phyloP scores from a whole-genome alignment of 2,113 vertebrate genomes.

The Passerina amoena region DNA sequence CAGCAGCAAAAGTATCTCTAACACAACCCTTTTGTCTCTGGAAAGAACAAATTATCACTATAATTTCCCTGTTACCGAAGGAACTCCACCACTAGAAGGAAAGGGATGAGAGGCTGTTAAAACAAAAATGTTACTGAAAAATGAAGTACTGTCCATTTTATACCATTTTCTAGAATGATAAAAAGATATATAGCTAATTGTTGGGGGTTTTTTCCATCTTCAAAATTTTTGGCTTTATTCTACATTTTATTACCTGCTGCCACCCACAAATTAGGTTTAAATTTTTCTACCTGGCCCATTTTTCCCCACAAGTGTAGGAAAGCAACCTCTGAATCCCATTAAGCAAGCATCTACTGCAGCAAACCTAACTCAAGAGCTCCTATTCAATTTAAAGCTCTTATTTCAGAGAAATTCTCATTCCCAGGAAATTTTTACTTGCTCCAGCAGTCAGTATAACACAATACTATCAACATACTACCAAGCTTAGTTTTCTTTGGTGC shows the following conservation, averaged over 20 bases:
- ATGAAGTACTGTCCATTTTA: background rate
- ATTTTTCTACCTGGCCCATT: background rate
- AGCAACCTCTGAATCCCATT: background rate
- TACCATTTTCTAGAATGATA: background rate
- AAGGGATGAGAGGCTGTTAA: background rate
- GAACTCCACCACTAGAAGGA: background rate
- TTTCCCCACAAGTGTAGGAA: background rate
- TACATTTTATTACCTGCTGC: background rate
- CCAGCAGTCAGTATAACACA: background rate
- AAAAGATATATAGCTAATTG: background rate
- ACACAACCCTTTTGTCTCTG: background rate
- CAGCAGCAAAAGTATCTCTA: background rate
- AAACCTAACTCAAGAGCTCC: background rate
- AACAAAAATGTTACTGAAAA: background rate
- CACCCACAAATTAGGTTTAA: background rate
- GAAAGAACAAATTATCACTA: background rate
- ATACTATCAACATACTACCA: background rate
- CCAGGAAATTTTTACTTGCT: background rate
- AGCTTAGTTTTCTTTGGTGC: background rate
- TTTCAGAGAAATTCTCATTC: background rate
- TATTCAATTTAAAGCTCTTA: background rate
- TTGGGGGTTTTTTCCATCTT: background rate
- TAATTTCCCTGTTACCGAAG: background rate
- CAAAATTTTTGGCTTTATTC: background rate
- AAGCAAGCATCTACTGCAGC: background rate